These are phyloP conservation scores for Oceanites oceanicus DNA, from an alignment of 2,113 vertebrate species.

Conservation along the genomic window DNA sequence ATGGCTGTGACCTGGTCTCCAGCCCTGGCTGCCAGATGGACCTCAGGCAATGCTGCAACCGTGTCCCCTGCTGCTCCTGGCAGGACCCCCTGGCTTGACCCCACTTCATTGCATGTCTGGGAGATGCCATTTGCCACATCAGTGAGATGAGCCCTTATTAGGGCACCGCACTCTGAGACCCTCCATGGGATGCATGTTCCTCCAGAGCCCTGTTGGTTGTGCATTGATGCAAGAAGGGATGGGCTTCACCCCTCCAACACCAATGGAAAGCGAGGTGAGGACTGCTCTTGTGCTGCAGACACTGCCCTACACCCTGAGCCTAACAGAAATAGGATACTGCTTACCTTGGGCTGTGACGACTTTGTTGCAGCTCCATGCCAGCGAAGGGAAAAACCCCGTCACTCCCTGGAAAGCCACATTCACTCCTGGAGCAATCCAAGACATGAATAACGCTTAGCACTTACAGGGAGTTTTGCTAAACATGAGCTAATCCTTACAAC, in stretches of 20 bases:
- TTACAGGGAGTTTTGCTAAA: conserved; percentile 37
- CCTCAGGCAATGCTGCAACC: not conserved
- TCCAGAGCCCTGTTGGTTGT: not conserved
- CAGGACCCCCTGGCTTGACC: rapidly evolving
- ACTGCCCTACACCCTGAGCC: not conserved
- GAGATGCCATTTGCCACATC: not conserved
- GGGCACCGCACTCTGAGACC: not conserved
- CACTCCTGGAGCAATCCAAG: not conserved
- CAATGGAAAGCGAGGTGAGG: not conserved
- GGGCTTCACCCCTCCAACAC: not conserved
- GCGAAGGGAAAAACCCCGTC: not conserved
- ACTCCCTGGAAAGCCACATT: conserved; percentile 35
- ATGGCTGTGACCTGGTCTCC: not conserved
- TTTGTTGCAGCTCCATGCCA: not conserved
- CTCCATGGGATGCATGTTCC: rapidly evolving
- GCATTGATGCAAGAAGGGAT: not conserved
- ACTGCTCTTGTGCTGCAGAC: not conserved
- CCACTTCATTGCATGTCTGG: rapidly evolving
- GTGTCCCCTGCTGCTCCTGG: not conserved
- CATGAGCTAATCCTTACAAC: conserved; percentile 54
- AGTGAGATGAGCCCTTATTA: not conserved
- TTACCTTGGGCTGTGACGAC: not conserved
- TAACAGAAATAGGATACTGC: not conserved
- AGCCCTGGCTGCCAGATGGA: not conserved
- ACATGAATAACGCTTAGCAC: conserved; percentile 8